Percentiles rank a stretch among this genome's conserved stretches.
Conservation (phyloP, 2,888 invertebrate genomes). For the Drosophila neutralis region DNA sequence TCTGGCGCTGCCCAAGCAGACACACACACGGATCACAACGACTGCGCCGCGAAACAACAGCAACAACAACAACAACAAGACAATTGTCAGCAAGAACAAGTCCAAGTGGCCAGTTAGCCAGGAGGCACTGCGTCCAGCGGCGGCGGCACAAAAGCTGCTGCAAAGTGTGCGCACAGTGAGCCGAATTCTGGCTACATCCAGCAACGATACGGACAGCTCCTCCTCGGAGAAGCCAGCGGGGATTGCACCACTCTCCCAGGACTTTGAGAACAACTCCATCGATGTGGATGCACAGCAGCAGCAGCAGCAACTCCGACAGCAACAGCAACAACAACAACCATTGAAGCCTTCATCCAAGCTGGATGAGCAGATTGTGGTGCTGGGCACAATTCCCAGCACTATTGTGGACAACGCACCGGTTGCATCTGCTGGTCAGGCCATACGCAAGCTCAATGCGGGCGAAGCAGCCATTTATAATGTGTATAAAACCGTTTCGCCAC, state of each 20-base stretch:
- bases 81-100: slow-evolving; percentile 79
- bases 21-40: slow-evolving; percentile 57
- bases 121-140: slow-evolving; percentile 68
- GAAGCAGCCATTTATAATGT: slow-evolving; percentile 77
- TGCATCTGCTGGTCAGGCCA: slow-evolving; percentile 57
- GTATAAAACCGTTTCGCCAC: slow-evolving; percentile 80
- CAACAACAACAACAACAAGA: slow-evolving; percentile 81
- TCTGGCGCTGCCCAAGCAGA: slow-evolving; percentile 47
- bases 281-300: slow-evolving; percentile 75
- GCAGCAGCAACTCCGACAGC: slow-evolving; percentile 29
- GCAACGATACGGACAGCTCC: slow-evolving; percentile 46
- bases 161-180: slow-evolving; percentile 36
- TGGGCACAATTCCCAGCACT: slow-evolving; percentile 71
- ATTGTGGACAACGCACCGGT: slow-evolving; percentile 58
- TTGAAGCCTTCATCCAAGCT: slow-evolving; percentile 56
- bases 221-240: slow-evolving; percentile 81
- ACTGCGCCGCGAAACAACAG: slow-evolving; percentile 71
- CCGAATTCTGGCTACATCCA: slow-evolving; percentile 20
- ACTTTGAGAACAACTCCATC: slow-evolving; percentile 84
- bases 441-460: slow-evolving; percentile 67
- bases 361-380: slow-evolving; percentile 64
- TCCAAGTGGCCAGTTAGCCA: slow-evolving; percentile 82
- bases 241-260: slow-evolving; percentile 75
- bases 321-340: slow-evolving; percentile 37
- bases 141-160: slow-evolving; percentile 50